Evolutionary conservation across 2,888 invertebrate genomes (phyloP).

Genomic region (Tubulanus polymorphus): DNA sequence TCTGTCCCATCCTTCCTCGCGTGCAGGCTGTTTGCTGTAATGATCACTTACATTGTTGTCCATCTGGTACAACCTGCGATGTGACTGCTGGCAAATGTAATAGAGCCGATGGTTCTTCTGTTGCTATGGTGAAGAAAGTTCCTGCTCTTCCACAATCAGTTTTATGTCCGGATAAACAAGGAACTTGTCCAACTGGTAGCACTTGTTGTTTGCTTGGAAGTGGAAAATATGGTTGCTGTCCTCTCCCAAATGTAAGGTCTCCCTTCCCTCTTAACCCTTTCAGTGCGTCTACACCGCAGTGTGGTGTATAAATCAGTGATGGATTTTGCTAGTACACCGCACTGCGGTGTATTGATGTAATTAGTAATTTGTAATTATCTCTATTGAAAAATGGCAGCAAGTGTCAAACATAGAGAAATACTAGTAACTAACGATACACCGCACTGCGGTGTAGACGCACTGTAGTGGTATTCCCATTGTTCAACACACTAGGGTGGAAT

Average conservation of each 20-base stretch:
- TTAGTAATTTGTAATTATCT: too few relatives aligned
- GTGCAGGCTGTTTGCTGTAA: conserved; percentile 37
- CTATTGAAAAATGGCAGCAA: too few relatives aligned
- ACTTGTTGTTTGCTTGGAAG: conserved; percentile 28
- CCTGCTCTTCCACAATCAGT: conserved; percentile 5
- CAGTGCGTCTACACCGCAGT: too few relatives aligned
- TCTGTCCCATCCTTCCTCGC: background rate
- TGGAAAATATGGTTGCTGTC: conserved; percentile 33
- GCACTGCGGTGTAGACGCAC: too few relatives aligned
- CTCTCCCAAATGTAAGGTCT: conserved; percentile 22
- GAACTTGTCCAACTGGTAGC: conserved; percentile 24
- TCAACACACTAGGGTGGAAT: too few relatives aligned
- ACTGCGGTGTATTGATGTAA: too few relatives aligned
- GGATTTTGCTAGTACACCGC: too few relatives aligned
- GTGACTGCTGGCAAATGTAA: conserved; percentile 13
- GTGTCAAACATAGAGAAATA: too few relatives aligned
- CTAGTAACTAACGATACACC: too few relatives aligned
- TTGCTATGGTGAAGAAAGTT: background rate
- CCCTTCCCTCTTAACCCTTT: too few relatives aligned
- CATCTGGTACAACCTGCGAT: conserved; percentile 29
- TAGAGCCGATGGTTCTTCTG: background rate
- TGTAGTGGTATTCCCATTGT: too few relatives aligned
- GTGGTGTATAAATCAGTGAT: too few relatives aligned
- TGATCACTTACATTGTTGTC: conserved; percentile 42
- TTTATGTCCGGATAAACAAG: conserved; percentile 9